phyloP scores from a whole-genome alignment of 2,888 invertebrate species.

The Eudemis profundana region DNA sequence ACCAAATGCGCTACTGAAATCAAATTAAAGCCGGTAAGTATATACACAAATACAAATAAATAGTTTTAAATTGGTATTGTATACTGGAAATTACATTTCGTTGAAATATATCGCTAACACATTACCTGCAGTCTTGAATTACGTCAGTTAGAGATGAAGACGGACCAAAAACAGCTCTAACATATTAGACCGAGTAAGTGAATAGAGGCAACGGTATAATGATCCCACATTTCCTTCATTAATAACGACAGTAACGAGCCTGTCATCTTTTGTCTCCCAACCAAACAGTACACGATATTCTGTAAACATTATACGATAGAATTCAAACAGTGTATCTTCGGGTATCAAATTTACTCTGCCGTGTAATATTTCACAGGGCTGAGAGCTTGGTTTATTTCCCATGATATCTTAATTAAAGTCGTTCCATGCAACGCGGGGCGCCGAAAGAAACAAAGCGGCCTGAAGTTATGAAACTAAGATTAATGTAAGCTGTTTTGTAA shows the following conservation, averaged over 20 bases:
- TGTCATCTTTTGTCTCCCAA: slow-evolving; percentile 22
- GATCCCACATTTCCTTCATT: slow-evolving; percentile 17
- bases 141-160: neutral
- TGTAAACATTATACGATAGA: slow-evolving; percentile 13
- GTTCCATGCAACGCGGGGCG: slow-evolving; percentile 64
- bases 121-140: neutral
- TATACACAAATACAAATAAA: too few relatives aligned
- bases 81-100: too few relatives aligned
- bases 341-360: slow-evolving; percentile 59
- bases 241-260: slow-evolving; percentile 24
- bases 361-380: slow-evolving; percentile 69
- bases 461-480: slow-evolving; percentile 77
- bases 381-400: slow-evolving; percentile 72
- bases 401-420: slow-evolving; percentile 80
- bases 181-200: neutral
- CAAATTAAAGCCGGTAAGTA: too few relatives aligned
- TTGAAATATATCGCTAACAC: too few relatives aligned
- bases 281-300: slow-evolving; percentile 13
- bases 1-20: too few relatives aligned
- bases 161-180: slow-evolving; percentile 2
- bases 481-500: slow-evolving; percentile 73
- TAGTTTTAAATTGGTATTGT: too few relatives aligned
- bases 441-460: slow-evolving; percentile 70
- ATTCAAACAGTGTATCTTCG: slow-evolving; percentile 52
- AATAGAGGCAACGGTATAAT: neutral